Evolutionary conservation across 2,113 vertebrate genomes (phyloP).

Genomic region (Saimiri boliviensis): DNA sequence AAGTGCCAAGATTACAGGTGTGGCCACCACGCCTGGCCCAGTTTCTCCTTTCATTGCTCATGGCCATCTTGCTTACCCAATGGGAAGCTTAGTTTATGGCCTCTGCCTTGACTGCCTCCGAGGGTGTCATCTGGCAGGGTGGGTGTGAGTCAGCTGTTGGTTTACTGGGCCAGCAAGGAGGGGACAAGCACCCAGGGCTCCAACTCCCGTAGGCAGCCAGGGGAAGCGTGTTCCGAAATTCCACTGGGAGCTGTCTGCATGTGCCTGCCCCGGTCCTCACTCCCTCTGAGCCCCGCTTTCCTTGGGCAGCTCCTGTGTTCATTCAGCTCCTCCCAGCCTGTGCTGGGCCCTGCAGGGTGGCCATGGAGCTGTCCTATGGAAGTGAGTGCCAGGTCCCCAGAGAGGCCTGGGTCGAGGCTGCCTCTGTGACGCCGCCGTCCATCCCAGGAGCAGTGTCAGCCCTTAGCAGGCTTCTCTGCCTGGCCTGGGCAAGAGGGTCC

Average conservation of each 20-base stretch:
- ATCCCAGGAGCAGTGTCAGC: neutral
- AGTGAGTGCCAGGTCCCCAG: neutral
- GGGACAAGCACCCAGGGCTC: neutral
- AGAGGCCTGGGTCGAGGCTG: neutral
- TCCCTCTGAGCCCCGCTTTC: neutral
- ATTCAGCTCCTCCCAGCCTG: neutral
- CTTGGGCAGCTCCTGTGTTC: neutral
- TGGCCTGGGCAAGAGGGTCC: neutral
- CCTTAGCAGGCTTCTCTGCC: neutral
- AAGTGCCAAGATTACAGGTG: too few relatives aligned
- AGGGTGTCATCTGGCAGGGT: neutral
- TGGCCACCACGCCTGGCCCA: neutral
- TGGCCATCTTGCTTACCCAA: too few relatives aligned
- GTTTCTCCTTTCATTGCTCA: neutral
- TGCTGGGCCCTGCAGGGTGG: neutral
- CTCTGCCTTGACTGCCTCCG: too few relatives aligned
- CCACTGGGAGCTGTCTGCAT: neutral
- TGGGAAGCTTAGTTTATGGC: neutral
- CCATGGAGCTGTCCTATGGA: neutral
- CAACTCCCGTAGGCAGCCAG: neutral
- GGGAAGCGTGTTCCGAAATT: neutral
- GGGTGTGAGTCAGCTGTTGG: neutral
- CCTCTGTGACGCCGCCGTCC: neutral
- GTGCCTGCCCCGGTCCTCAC: neutral
- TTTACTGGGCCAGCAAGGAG: neutral